Evolutionary conservation across 2,113 vertebrate species (phyloP).

Genomic region (Scomber japonicus): DNA sequence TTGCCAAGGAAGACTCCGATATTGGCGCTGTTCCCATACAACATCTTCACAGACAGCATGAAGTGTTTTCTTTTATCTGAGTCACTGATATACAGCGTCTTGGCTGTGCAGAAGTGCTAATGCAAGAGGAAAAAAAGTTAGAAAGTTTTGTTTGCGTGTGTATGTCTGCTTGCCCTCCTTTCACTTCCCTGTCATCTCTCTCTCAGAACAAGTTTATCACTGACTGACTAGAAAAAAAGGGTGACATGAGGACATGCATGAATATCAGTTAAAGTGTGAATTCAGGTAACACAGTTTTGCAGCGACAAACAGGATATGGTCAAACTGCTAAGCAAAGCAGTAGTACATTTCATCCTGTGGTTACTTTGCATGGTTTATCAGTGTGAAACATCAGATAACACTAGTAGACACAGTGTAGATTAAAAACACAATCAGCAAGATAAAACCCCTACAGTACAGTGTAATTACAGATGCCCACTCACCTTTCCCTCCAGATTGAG

Average conservation of each 20-base stretch:
- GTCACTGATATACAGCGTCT: slow-evolving; percentile 98
- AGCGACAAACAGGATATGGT: neutral
- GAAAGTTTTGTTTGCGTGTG: neutral
- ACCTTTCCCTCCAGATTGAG: slow-evolving; percentile 98
- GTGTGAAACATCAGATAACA: neutral
- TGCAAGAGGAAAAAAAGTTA: slow-evolving; percentile 24
- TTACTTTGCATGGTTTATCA: slow-evolving; percentile 14
- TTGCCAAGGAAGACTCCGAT: slow-evolving; percentile 98
- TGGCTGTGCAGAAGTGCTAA: slow-evolving; percentile 97
- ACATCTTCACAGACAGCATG: slow-evolving; percentile 98
- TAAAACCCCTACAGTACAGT: neutral
- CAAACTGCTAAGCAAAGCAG: slow-evolving; percentile 20
- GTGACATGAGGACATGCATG: neutral
- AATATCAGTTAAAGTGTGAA: slow-evolving; percentile 3
- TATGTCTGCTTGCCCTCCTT: neutral
- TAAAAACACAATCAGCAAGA: neutral
- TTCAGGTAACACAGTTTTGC: neutral
- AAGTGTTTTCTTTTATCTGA: slow-evolving; percentile 98
- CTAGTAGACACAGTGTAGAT: neutral
- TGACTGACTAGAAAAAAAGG: neutral
- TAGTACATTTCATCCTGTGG: slow-evolving; percentile 4
- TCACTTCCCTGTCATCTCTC: slow-evolving; percentile 13
- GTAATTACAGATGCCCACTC: slow-evolving; percentile 19
- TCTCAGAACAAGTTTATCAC: neutral
- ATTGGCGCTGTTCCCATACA: slow-evolving; percentile 95